Conservation (phyloP, 2,797 vertebrate genomes). For the Sternotherus odoratus region DNA sequence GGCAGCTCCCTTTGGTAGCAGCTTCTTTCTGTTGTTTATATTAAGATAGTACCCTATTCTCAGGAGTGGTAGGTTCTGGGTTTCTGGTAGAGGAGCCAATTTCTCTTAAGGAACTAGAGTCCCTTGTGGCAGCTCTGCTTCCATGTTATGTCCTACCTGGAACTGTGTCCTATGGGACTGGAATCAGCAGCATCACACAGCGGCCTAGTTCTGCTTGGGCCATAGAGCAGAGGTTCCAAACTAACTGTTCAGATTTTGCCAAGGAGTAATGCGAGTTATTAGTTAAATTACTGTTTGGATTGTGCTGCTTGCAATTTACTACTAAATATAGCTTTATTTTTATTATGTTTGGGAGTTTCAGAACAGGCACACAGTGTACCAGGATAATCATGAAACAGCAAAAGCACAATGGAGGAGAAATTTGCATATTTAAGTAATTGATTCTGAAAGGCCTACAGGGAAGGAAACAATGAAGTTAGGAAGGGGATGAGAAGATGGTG, state of each 20-base stretch:
- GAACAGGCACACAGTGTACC: fast-evolving
- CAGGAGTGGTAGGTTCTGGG: not conserved
- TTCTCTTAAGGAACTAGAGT: fast-evolving
- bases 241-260: fast-evolving
- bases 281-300: fast-evolving
- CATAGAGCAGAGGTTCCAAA: not conserved
- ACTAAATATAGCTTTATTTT: not conserved
- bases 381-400: not conserved
- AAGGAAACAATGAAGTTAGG: not conserved
- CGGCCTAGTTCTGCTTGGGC: too few relatives aligned
- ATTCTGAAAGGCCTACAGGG: not conserved
- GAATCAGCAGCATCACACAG: too few relatives aligned
- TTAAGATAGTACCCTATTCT: not conserved
- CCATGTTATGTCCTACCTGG: too few relatives aligned
- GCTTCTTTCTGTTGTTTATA: too few relatives aligned
- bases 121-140: not conserved
- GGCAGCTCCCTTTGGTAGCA: too few relatives aligned
- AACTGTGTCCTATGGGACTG: too few relatives aligned
- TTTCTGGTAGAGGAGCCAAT: not conserved
- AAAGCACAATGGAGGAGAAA: not conserved
- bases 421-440: not conserved
- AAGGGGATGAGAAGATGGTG: not conserved
- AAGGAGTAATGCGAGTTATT: not conserved
- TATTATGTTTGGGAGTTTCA: not conserved
- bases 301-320: not conserved